Base-by-base conservation (phyloP, 1,140 invertebrate genomes). In the Drosophila mauritiana region DNA sequence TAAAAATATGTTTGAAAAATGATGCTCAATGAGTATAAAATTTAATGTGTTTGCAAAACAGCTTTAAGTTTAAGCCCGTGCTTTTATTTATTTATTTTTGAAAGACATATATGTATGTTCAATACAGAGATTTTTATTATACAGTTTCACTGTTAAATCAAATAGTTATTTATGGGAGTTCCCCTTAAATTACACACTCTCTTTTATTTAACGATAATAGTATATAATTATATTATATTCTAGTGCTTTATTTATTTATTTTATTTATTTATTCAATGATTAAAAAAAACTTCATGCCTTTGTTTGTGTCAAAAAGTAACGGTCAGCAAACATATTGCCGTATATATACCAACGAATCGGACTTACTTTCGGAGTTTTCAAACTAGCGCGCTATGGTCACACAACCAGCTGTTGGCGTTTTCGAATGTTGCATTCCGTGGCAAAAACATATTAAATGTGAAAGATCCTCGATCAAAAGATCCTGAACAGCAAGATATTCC, bases 371-470 rank as follows among this genome's bases (percentile, higher is more conserved):
- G 5, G 49, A 52, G 12, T 53, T 53, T 53, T 31, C 4, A 2
- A 7, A 17, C 13, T 22, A 12, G 7, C 17, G 10, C 7, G 0
- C 25, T 22, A 42, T 10, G 59, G 59, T 34, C 59, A 42, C 45
- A 68, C 31, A n/a, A 64, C 36, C 64, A 68, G 59, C 64, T 65
- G 59, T 51, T 25, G 45, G 45, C 20, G 59, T 15, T 20, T 22
- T 25, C 59, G 42, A 43, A 31, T 51, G 27, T 43, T 68, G 64
- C 10, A 13, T 15, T 17, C 22, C 4, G 8, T 25, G 20, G 42
- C 7, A 11, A 10, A 10, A 42, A 42, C 2, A 10, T 15, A 48
- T 43, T 65, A 10, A 36, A 65, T 45, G n/a, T 27, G 27, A 46
- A 17, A 40, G 56, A 62, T 64, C 42, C n/a, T 64, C 31, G n/a